Conservation (phyloP, 2,888 invertebrate species). For the Hirtodrosophila histrioides region DNA sequence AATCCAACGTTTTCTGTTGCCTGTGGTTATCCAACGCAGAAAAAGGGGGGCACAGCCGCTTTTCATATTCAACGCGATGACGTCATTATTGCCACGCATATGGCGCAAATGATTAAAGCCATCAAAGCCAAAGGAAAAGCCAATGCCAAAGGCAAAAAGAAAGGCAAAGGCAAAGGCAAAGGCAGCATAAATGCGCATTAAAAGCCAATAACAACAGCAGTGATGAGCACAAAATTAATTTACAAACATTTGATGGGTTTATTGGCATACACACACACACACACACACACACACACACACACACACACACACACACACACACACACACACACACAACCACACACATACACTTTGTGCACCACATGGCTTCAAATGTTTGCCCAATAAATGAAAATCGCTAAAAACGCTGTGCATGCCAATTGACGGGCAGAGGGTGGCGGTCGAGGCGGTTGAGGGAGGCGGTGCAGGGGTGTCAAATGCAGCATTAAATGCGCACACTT, state of each 20-base stretch:
- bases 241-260: conserved; percentile 71
- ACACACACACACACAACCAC: conserved; percentile 4
- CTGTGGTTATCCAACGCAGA: no score
- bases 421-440: background rate
- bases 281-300: no score
- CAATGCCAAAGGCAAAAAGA: conserved; percentile 15
- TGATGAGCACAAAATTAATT: conserved; percentile 78
- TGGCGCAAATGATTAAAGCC: conserved; percentile 66
- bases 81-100: conserved; percentile 67
- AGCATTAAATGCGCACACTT: conserved; percentile 69
- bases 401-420: conserved; percentile 46
- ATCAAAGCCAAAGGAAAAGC: conserved; percentile 30
- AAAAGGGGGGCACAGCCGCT: background rate
- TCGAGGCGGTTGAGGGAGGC: background rate
- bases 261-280: conserved; percentile 36
- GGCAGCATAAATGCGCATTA: conserved; percentile 66
- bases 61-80: conserved; percentile 36
- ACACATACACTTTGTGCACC: conserved; percentile 21
- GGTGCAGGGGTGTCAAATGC: conserved; percentile 51
- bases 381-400: conserved; percentile 66
- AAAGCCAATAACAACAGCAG: conserved; percentile 76
- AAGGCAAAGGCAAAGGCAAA: conserved; percentile 14
- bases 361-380: conserved; percentile 73
- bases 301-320: conserved; percentile 19
- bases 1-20: background rate